Percentiles rank a stretch among this genome's conserved stretches.
Conservation (phyloP, 2,888 invertebrate genomes). For the Eledona agricola region DNA sequence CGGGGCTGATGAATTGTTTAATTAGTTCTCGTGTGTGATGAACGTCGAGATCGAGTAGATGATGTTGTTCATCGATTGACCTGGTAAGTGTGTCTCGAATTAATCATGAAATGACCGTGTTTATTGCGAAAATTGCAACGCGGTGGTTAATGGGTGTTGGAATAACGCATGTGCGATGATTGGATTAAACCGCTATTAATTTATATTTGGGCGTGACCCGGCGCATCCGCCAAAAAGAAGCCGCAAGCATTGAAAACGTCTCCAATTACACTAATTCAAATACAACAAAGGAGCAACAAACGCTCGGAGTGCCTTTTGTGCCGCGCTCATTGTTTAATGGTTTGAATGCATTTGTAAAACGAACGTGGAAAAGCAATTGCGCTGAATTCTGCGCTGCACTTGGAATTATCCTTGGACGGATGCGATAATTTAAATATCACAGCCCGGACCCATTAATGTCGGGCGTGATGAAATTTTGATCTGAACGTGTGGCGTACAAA, state of each 20-base stretch:
- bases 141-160: slow-evolving; percentile 7
- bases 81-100: slow-evolving; percentile 2
- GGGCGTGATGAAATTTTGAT: no score
- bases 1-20: slow-evolving; percentile 1
- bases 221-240: slow-evolving; percentile 25
- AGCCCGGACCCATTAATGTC: no score
- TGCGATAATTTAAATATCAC: no score
- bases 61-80: slow-evolving; percentile 11
- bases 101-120: slow-evolving; percentile 18
- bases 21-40: slow-evolving; percentile 1
- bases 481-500: no score
- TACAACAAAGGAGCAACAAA: slow-evolving; percentile 7
- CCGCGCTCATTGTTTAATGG: slow-evolving; percentile 6
- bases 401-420: no score
- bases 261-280: slow-evolving; percentile 15
- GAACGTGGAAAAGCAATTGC: no score
- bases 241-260: no score
- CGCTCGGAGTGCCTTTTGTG: slow-evolving; percentile 6
- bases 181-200: neutral
- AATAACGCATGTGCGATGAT: slow-evolving; percentile 14
- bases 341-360: slow-evolving; percentile 1
- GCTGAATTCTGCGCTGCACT: no score
- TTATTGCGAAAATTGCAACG: slow-evolving; percentile 8
- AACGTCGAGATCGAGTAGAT: slow-evolving; percentile 3
- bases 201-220: slow-evolving; percentile 4